A percentile compares a stretch with the other conserved stretches of the same genome.
Conservation (phyloP, 2,113 vertebrate species). For the Symphodus melops region DNA sequence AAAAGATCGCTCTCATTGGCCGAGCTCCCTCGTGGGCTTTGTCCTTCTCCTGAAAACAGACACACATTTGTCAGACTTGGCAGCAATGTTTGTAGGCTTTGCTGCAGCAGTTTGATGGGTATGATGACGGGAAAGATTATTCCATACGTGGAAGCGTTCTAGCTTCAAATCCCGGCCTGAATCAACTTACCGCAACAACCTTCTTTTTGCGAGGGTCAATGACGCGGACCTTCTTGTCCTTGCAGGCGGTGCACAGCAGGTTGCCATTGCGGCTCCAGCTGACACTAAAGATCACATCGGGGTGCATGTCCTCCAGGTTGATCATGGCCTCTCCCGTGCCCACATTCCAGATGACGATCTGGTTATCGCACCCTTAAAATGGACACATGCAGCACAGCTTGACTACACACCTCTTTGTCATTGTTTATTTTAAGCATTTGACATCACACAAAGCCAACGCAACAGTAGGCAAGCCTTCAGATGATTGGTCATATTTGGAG, state of each 20-base stretch:
- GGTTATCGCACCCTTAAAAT: slow-evolving; percentile 93
- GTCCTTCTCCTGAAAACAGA: slow-evolving; percentile 92
- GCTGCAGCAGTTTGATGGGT: not conserved
- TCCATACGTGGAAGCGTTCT: not conserved
- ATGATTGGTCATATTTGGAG: slow-evolving; percentile 50
- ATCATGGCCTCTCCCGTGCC: slow-evolving; percentile 94
- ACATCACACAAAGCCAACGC: slow-evolving; percentile 30
- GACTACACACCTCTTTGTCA: slow-evolving; percentile 28
- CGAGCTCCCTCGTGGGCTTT: slow-evolving; percentile 95
- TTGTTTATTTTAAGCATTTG: slow-evolving; percentile 58
- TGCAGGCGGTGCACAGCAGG: slow-evolving; percentile 96
- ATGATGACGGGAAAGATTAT: slow-evolving; percentile 21
- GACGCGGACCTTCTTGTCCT: slow-evolving; percentile 97
- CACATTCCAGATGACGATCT: slow-evolving; percentile 97
- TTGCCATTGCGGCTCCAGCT: slow-evolving; percentile 97
- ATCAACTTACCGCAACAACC: slow-evolving; percentile 87
- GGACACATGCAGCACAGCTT: slow-evolving; percentile 38
- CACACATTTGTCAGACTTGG: slow-evolving; percentile 35
- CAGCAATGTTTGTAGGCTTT: not conserved
- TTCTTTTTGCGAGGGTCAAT: slow-evolving; percentile 95
- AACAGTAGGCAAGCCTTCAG: slow-evolving; percentile 14
- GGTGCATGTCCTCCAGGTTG: slow-evolving; percentile 95
- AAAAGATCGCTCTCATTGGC: slow-evolving; percentile 97
- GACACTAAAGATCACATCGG: slow-evolving; percentile 95
- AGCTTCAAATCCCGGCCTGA: not conserved